phyloP scores from a whole-genome alignment of 35 echinoderm and acorn worm species.

The Heliocidaris tuberculata region DNA sequence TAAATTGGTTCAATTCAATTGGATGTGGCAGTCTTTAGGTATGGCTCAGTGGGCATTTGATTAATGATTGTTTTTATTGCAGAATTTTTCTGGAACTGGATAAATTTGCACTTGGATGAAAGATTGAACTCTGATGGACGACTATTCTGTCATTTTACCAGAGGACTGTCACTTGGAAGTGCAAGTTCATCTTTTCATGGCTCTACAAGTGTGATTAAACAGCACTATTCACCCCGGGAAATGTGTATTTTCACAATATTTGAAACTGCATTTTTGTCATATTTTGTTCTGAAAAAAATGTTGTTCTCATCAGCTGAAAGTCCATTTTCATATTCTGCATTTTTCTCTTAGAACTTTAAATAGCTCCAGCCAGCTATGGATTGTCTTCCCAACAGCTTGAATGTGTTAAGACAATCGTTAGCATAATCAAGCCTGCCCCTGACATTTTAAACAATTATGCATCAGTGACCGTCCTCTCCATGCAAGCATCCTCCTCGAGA shows the following conservation, averaged over 20 bases:
- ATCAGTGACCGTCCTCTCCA: not conserved
- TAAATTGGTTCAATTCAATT: not conserved
- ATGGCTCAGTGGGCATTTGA: not conserved
- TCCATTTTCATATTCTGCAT: not conserved
- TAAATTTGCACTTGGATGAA: too few relatives aligned
- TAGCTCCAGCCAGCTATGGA: not conserved
- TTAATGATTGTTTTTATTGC: too few relatives aligned
- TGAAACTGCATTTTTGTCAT: not conserved
- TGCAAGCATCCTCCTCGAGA: not conserved
- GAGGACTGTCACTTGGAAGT: too few relatives aligned
- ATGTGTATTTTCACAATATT: not conserved
- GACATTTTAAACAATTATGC: constrained; percentile 12
- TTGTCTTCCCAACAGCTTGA: not conserved
- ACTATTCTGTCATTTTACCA: too few relatives aligned
- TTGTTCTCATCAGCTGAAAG: not conserved
- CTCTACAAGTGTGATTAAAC: too few relatives aligned
- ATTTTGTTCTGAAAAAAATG: not conserved
- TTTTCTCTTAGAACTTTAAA: not conserved
- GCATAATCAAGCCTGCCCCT: not conserved
- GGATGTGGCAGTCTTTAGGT: not conserved
- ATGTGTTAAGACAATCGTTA: constrained; percentile 5
- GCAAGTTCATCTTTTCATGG: too few relatives aligned
- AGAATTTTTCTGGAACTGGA: too few relatives aligned
- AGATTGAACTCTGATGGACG: too few relatives aligned
- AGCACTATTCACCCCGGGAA: too few relatives aligned